These are phyloP conservation scores for Arothron firmamentum DNA, from an alignment of 2,113 vertebrate species.

Conservation along the genomic window DNA sequence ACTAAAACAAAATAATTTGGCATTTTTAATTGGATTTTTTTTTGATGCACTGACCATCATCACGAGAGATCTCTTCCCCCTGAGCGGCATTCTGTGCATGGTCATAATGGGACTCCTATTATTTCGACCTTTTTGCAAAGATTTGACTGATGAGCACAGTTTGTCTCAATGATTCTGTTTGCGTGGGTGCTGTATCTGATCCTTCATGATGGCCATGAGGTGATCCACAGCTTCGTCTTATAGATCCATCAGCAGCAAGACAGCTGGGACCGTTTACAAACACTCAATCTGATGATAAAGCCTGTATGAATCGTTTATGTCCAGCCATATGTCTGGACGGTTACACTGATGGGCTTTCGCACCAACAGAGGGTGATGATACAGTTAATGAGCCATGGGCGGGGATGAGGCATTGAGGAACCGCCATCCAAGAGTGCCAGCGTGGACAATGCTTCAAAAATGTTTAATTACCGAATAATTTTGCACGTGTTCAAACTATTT, in stretches of 20 bases:
- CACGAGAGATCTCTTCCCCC: background rate
- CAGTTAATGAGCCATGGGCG: too few species aligned
- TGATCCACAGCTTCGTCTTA: conserved; percentile 7
- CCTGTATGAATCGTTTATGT: conserved; percentile 2
- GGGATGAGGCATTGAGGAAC: too few species aligned
- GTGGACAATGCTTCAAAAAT: too few species aligned
- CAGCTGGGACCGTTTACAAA: conserved; percentile 12
- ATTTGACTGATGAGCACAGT: conserved; percentile 4
- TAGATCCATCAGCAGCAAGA: conserved; percentile 10
- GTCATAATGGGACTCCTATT: conserved; percentile 9
- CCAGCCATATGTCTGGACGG: too few species aligned
- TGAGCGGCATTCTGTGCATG: conserved; percentile 25
- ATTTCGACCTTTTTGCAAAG: conserved; percentile 24
- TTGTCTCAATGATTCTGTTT: conserved; percentile 19
- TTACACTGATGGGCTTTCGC: too few species aligned
- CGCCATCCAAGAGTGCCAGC: too few species aligned
- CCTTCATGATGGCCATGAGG: conserved; percentile 22
- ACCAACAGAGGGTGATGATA: too few species aligned
- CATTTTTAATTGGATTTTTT: conserved; percentile 51
- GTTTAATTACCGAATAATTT: too few species aligned
- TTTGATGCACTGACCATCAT: conserved; percentile 27
- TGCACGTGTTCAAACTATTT: too few species aligned
- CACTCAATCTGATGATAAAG: background rate
- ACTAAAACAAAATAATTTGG: conserved; percentile 32
- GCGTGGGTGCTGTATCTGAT: conserved; percentile 3